Percentiles rank a stretch among this genome's conserved stretches.
Evolutionary conservation across 2,888 invertebrate species (phyloP).

Genomic region (Eubasilissa splendida): DNA sequence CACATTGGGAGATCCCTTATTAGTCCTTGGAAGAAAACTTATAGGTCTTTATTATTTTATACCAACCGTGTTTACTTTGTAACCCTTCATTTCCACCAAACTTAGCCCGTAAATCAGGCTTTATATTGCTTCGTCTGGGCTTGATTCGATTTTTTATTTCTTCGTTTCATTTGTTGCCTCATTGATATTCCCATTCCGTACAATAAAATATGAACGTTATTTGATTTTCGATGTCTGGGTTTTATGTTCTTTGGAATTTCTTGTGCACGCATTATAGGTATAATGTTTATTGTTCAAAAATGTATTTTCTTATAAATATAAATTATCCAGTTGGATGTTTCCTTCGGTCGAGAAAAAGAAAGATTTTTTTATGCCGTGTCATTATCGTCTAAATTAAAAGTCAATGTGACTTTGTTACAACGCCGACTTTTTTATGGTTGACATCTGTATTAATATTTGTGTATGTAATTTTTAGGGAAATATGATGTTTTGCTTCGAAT

Average conservation of each 20-base stretch:
- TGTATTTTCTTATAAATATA: conserved; percentile 12
- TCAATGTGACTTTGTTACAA: neutral
- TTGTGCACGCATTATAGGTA: conserved; percentile 37
- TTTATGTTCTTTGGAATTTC: conserved; percentile 34
- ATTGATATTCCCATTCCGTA: conserved; percentile 48
- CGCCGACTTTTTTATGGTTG: too few relatives aligned
- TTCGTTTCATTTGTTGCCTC: conserved; percentile 49
- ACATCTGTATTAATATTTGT: too few relatives aligned
- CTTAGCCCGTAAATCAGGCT: conserved; percentile 49
- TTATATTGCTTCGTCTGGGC: conserved; percentile 45
- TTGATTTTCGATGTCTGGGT: conserved; percentile 35
- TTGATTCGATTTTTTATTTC: conserved; percentile 44
- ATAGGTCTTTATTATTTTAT: conserved; percentile 25
- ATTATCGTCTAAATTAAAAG: conserved; percentile 16
- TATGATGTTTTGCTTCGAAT: too few relatives aligned
- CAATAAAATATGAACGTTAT: conserved; percentile 43
- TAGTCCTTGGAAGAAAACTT: neutral
- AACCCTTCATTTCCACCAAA: conserved; percentile 40
- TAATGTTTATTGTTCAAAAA: conserved; percentile 33
- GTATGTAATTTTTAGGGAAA: too few relatives aligned
- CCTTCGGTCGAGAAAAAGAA: neutral
- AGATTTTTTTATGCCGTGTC: conserved; percentile 2
- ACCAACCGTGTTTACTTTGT: conserved; percentile 9
- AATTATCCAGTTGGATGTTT: conserved; percentile 4
- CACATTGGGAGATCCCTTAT: neutral